phyloP scores from a whole-genome alignment of 2,888 invertebrate genomes.

The Agrochola lychnidis region DNA sequence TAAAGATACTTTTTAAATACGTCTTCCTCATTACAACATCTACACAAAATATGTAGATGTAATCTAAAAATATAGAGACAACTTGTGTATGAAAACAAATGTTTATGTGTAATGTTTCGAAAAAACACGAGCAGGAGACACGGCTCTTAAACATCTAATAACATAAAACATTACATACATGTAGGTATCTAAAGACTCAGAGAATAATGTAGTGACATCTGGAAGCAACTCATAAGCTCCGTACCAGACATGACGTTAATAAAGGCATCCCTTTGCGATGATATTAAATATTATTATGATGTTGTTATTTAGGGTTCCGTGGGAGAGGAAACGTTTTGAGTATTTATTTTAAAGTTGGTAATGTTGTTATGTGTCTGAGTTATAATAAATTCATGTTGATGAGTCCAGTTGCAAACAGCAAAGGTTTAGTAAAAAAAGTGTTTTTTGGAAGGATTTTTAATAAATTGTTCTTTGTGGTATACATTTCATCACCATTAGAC shows the following conservation, averaged over 20 bases:
- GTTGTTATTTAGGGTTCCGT: conserved; percentile 16
- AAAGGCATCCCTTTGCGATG: conserved; percentile 37
- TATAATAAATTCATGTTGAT: not conserved
- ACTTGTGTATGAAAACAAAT: too few relatives aligned
- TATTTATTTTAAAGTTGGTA: not conserved
- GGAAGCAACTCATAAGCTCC: conserved; percentile 41
- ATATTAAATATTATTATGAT: conserved; percentile 51
- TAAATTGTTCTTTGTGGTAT: not conserved
- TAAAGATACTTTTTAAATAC: too few relatives aligned
- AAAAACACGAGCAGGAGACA: too few relatives aligned
- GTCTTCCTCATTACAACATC: too few relatives aligned
- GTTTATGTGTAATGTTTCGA: too few relatives aligned
- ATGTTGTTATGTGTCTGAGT: not conserved
- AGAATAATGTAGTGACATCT: conserved; percentile 46
- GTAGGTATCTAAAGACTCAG: not conserved
- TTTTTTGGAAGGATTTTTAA: not conserved
- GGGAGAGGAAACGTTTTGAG: not conserved
- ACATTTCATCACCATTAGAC: not conserved
- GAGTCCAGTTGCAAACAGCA: not conserved
- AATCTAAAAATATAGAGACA: too few relatives aligned
- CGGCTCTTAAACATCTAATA: conserved; percentile 1
- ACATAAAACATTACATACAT: not conserved
- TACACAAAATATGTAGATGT: too few relatives aligned
- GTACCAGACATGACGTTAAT: conserved; percentile 48
- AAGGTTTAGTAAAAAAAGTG: not conserved